Evolutionary conservation across 2,113 vertebrate genomes (phyloP), one percentile per base, ranked within the genome.

Genomic region (Cepphus grylle): DNA sequence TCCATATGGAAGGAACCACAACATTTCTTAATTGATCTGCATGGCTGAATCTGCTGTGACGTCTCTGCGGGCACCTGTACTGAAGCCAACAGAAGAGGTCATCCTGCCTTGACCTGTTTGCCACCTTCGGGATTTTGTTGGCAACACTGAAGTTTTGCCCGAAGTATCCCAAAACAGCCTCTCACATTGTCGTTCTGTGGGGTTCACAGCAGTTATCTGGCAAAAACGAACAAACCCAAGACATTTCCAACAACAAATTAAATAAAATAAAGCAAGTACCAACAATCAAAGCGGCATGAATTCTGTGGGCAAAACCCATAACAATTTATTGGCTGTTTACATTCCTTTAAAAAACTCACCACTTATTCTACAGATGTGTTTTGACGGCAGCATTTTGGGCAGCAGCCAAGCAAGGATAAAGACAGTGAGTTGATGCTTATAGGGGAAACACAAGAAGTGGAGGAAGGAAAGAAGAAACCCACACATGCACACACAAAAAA

Each of bases 291-390:
- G 45, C 69, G 66, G 66, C 49, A 58, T 77, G 45, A 62, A 85
- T 94, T 94, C 83, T 95, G 86, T 85, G 91, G 88, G 94, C 53
- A 95, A 94, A 94, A 49, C 70, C 36, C 78, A 23, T 85, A 95
- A 91, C 53, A 95, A 73, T 62, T 80, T 85, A 87, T 80, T 85
- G 62, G 5, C 40, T 93, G 74, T 91, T 97, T 95, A 90, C 84
- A 77, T 95, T 94, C 74, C 50, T 94, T 93, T 78, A 88, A 79
- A 77, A 82, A 82, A 69, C 42, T 93, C 78, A 70, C 62, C 66
- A 55, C 63, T 93, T 86, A 91, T 16, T 95, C 66, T 90, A 90
- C 66, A 93, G 58, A 93, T 94, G 34, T 82, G 74, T 90, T 96
- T 93, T 93, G 87, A 93, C 0, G 0, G 84, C 78, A 91, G 78